Evolutionary conservation across 2,797 vertebrate genomes (phyloP).

Genomic region (Cryptoprocta ferox): DNA sequence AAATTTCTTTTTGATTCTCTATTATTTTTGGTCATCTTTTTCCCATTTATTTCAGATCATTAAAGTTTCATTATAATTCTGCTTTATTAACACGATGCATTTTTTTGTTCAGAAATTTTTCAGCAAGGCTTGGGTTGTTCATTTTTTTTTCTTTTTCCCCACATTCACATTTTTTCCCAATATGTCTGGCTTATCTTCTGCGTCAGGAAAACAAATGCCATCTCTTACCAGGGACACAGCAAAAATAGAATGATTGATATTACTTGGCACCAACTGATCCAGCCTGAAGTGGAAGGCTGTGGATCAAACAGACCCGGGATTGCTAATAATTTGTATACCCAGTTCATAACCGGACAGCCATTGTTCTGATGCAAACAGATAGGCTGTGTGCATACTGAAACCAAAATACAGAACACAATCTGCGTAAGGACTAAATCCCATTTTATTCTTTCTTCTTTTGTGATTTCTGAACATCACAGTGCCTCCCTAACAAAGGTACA

Average conservation of each 20-base stretch:
- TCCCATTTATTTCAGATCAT: slow-evolving; percentile 17
- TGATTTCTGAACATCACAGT: not conserved
- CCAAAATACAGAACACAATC: not conserved
- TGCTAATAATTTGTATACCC: slow-evolving; percentile 53
- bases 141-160: not conserved
- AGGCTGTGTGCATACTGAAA: not conserved
- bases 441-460: slow-evolving; percentile 15
- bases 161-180: not conserved
- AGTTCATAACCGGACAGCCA: slow-evolving; percentile 40
- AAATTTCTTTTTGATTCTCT: not conserved
- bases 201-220: slow-evolving; percentile 64
- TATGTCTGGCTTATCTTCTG: slow-evolving; percentile 50
- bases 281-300: slow-evolving; percentile 49
- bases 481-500: not conserved
- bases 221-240: slow-evolving; percentile 42
- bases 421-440: not conserved
- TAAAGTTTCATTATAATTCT: slow-evolving; percentile 34
- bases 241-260: slow-evolving; percentile 71
- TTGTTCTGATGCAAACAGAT: slow-evolving; percentile 48
- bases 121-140: not conserved
- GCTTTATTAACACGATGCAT: not conserved
- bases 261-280: not conserved
- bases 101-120: slow-evolving; percentile 29
- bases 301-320: slow-evolving; percentile 36
- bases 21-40: not conserved